phyloP scores from a whole-genome alignment of 1,140 invertebrate genomes.

The Campoletis sonorensis region DNA sequence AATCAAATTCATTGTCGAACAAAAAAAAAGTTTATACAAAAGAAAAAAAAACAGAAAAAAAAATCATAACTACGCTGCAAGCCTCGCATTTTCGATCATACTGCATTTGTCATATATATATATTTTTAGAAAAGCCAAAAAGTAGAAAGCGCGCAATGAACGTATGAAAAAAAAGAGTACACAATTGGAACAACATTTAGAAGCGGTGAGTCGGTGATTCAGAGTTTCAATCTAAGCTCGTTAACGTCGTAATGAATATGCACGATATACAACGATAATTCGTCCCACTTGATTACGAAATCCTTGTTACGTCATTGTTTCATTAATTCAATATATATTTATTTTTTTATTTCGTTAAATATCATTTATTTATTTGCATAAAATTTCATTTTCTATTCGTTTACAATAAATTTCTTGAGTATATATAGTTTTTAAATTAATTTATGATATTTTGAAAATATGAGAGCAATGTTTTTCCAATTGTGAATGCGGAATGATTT shows the following conservation, averaged over 20 bases:
- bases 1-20: neutral
- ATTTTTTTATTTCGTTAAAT: conserved; percentile 33
- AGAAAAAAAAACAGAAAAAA: neutral
- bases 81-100: conserved; percentile 68
- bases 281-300: conserved; percentile 46
- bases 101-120: conserved; percentile 72
- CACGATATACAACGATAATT: conserved; percentile 67
- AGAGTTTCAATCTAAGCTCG: conserved; percentile 61
- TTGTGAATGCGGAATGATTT: conserved; percentile 75
- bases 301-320: conserved; percentile 54
- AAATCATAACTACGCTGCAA: neutral
- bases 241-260: conserved; percentile 69
- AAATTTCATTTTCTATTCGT: conserved; percentile 32
- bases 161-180: conserved; percentile 70
- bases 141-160: conserved; percentile 76
- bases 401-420: conserved; percentile 56
- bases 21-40: conserved; percentile 1
- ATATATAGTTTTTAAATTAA: conserved; percentile 47
- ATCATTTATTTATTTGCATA: too few relatives aligned
- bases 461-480: conserved; percentile 76
- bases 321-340: conserved; percentile 54
- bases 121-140: conserved; percentile 77
- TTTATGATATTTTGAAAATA: conserved; percentile 60
- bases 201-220: conserved; percentile 76
- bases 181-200: conserved; percentile 79